phyloP scores from a whole-genome alignment of 2,888 invertebrate genomes.

The Heliconius hortense region DNA sequence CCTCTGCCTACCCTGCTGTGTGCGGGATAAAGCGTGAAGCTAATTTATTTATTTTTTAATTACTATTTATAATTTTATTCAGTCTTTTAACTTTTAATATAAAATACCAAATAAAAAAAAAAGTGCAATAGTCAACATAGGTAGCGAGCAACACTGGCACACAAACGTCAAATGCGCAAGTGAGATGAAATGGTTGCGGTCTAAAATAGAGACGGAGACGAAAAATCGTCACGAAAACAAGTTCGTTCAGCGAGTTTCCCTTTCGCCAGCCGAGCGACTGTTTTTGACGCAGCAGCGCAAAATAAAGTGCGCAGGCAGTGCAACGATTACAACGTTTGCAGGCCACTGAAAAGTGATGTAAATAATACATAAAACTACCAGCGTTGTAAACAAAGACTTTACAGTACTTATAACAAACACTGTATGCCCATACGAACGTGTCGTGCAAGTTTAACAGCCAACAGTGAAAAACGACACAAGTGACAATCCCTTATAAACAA shows the following conservation, averaged over 20 bases:
- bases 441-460: constrained; percentile 58
- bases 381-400: constrained; percentile 65
- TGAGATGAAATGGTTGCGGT: constrained; percentile 49
- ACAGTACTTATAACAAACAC: constrained; percentile 53
- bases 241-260: constrained; percentile 51
- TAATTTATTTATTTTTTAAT: background rate
- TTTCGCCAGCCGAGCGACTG: constrained; percentile 48
- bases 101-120: background rate
- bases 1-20: too few relatives aligned
- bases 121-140: constrained; percentile 5
- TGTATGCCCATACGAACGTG: constrained; percentile 50
- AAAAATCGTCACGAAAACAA: constrained; percentile 50
- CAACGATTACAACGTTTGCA: constrained; percentile 77
- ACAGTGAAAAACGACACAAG: constrained; percentile 71
- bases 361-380: constrained; percentile 67
- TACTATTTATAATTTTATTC: background rate
- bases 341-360: constrained; percentile 75
- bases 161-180: constrained; percentile 60
- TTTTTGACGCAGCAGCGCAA: constrained; percentile 79
- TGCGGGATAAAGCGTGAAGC: too few relatives aligned
- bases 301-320: constrained; percentile 78
- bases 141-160: constrained; percentile 55
- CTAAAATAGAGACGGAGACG: constrained; percentile 63
- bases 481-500: constrained; percentile 58
- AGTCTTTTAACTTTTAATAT: background rate